phyloP scores from a whole-genome alignment of 2,888 invertebrate species.

The Synergus japonicus region DNA sequence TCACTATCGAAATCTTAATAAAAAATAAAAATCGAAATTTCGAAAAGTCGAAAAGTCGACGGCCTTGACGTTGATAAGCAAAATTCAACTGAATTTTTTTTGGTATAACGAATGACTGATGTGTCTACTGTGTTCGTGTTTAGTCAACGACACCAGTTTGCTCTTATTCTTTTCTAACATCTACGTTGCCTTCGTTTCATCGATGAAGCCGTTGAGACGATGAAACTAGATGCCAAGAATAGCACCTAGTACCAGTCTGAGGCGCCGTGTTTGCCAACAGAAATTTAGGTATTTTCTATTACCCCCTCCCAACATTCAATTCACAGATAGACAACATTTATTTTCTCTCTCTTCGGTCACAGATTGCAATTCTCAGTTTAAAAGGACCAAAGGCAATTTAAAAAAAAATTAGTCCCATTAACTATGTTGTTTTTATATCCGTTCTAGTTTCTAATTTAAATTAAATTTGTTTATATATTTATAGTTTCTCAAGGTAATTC shows the following conservation, averaged over 20 bases:
- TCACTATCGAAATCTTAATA: background rate
- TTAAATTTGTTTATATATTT: background rate
- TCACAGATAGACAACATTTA: background rate
- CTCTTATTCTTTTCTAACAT: slow-evolving; percentile 5
- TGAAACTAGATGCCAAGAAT: slow-evolving; percentile 37
- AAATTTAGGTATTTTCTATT: slow-evolving; percentile 10
- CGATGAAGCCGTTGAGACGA: background rate
- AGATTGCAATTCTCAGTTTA: background rate
- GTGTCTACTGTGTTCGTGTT: background rate
- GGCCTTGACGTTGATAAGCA: background rate
- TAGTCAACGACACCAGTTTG: background rate
- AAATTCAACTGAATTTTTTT: background rate
- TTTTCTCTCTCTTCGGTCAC: too few relatives aligned
- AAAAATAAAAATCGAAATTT: background rate
- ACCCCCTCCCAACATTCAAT: background rate
- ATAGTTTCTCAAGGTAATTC: background rate
- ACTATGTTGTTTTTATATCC: background rate
- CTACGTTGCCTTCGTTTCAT: slow-evolving; percentile 26
- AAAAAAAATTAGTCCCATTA: background rate
- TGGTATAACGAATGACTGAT: background rate
- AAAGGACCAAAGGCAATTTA: background rate
- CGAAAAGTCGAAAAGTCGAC: background rate
- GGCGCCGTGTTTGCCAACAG: slow-evolving; percentile 16
- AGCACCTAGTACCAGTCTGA: slow-evolving; percentile 11
- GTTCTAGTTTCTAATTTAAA: background rate